A percentile compares a stretch with the other conserved stretches of the same genome.
phyloP scores from a whole-genome alignment of 2,113 vertebrate genomes.

The Brachyhypopomus occidentalis region DNA sequence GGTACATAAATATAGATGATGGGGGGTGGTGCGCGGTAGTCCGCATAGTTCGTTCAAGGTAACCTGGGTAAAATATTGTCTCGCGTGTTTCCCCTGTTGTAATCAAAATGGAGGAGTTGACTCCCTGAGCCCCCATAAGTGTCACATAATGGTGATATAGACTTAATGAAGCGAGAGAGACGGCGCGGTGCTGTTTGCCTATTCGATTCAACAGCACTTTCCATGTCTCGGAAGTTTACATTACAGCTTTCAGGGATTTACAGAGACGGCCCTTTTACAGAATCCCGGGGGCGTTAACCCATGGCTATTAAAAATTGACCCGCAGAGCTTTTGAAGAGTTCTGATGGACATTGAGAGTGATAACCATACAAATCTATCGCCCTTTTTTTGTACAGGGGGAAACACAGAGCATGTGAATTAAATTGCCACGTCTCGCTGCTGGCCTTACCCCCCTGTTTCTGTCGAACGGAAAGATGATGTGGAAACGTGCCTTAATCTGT shows the following conservation, averaged over 20 bases:
- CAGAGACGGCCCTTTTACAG: constrained; percentile 12
- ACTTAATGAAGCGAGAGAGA: constrained; percentile 45
- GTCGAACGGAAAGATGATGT: too few species aligned
- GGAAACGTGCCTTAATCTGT: constrained; percentile 8
- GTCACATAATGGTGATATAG: constrained; percentile 45
- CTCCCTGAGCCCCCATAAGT: constrained; percentile 27
- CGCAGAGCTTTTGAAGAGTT: neutral
- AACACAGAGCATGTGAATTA: neutral
- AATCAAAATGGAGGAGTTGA: constrained; percentile 37
- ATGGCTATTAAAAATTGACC: constrained; percentile 7
- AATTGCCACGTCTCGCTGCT: neutral
- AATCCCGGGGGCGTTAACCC: neutral
- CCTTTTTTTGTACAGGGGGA: neutral
- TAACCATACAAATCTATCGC: neutral
- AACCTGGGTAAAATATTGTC: constrained; percentile 29
- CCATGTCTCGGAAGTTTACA: constrained; percentile 13
- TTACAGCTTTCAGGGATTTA: constrained; percentile 21
- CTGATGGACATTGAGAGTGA: neutral
- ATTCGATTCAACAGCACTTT: constrained; percentile 29
- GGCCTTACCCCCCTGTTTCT: neutral
- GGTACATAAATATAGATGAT: constrained; percentile 29
- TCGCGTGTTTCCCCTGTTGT: neutral
- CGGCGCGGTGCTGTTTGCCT: constrained; percentile 32
- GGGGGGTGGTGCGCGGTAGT: neutral
- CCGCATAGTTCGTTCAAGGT: constrained; percentile 12